Conservation (phyloP, 2,113 vertebrate species). For the cattle (Bos taurus) region ARS-UCD2.0 NC_037354.1:18269501-18270000, state of each 20-base stretch:
- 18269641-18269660: background rate
- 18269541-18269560: background rate
- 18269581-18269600: background rate
- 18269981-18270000: background rate
- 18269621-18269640: background rate
- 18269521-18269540: background rate
- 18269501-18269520: background rate
- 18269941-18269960: background rate
- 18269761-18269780: background rate
- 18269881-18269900: background rate
- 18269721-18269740: background rate
- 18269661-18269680: background rate
- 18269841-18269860: background rate
- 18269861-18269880: background rate
- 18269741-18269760: background rate
- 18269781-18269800: background rate
- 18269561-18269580: background rate
- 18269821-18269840: background rate
- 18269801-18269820: background rate
- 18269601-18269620: background rate
- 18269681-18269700: background rate
- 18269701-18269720: background rate
- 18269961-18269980: background rate
- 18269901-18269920: background rate
- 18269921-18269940: background rate